A percentile compares a stretch with the other conserved stretches of the same genome.
Evolutionary conservation across 2,888 invertebrate species (phyloP).

Genomic region (Xanthorhoe spadicearia): DNA sequence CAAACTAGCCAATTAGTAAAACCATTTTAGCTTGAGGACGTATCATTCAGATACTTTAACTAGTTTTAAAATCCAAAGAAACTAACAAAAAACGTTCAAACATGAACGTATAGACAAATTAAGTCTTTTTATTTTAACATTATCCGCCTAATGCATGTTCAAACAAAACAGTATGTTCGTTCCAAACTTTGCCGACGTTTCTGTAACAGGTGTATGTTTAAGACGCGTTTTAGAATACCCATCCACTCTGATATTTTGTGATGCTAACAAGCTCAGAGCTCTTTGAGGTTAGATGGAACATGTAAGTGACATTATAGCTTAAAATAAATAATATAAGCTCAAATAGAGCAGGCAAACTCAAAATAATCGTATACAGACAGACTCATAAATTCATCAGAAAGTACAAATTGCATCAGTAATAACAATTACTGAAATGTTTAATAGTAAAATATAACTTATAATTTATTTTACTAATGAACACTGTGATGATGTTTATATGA

Average conservation of each 20-base stretch:
- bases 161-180: slow-evolving; percentile 29
- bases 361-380: not conserved
- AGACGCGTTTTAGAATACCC: slow-evolving; percentile 33
- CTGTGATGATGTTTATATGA: too few species aligned
- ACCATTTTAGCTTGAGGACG: too few species aligned
- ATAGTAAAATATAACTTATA: too few species aligned
- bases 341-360: not conserved
- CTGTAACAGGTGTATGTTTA: slow-evolving; percentile 41
- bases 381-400: too few species aligned
- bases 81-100: not conserved
- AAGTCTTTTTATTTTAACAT: slow-evolving; percentile 16
- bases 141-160: slow-evolving; percentile 25
- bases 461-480: too few species aligned
- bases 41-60: too few species aligned
- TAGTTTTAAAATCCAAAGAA: not conserved
- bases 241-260: slow-evolving; percentile 38
- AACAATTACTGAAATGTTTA: not conserved
- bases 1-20: too few species aligned
- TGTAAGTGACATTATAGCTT: slow-evolving; percentile 6
- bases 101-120: not conserved
- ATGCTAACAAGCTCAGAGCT: slow-evolving; percentile 21
- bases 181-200: slow-evolving; percentile 36
- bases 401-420: not conserved
- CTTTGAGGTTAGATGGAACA: slow-evolving; percentile 16
- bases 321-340: slow-evolving; percentile 4